phyloP scores from a whole-genome alignment of 2,888 invertebrate species.

The Melanostoma scalare region DNA sequence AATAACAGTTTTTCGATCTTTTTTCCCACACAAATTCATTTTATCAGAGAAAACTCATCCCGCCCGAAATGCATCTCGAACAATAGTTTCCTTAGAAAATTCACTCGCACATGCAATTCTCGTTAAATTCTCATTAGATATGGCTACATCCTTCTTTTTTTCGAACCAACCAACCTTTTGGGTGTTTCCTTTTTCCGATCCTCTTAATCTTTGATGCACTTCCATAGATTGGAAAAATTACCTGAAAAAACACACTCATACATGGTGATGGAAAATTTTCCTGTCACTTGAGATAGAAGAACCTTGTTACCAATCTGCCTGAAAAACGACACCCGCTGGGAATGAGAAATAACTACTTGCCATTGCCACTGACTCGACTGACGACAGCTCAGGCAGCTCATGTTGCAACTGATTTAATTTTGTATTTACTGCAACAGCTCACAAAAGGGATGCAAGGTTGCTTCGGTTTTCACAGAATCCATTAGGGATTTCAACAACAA shows the following conservation, averaged over 20 bases:
- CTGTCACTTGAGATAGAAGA: conserved; percentile 30
- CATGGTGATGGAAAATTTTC: conserved; percentile 29
- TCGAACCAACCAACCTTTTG: conserved; percentile 10
- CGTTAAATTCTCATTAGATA: conserved; percentile 71
- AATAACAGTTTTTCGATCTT: conserved; percentile 32
- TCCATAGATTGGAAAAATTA: conserved; percentile 27
- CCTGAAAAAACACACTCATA: neutral
- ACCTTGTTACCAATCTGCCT: neutral
- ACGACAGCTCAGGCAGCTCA: conserved; percentile 18
- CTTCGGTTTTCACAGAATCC: conserved; percentile 45
- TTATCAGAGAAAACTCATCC: conserved; percentile 36
- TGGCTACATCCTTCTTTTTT: conserved; percentile 41
- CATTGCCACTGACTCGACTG: conserved; percentile 28
- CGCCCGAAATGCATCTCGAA: conserved; percentile 30
- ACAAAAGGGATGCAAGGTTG: conserved; percentile 22
- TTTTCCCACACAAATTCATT: conserved; percentile 56
- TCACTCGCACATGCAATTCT: conserved; percentile 63
- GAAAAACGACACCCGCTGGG: conserved; percentile 19
- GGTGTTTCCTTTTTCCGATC: conserved; percentile 57
- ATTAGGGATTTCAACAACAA: conserved; percentile 20
- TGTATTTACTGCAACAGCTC: conserved; percentile 30
- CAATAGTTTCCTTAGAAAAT: conserved; percentile 30
- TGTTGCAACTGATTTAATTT: conserved; percentile 46
- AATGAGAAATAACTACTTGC: neutral
- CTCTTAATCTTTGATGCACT: conserved; percentile 19